Conservation (phyloP, 2,888 invertebrate species). For the Ophraella communa region DNA sequence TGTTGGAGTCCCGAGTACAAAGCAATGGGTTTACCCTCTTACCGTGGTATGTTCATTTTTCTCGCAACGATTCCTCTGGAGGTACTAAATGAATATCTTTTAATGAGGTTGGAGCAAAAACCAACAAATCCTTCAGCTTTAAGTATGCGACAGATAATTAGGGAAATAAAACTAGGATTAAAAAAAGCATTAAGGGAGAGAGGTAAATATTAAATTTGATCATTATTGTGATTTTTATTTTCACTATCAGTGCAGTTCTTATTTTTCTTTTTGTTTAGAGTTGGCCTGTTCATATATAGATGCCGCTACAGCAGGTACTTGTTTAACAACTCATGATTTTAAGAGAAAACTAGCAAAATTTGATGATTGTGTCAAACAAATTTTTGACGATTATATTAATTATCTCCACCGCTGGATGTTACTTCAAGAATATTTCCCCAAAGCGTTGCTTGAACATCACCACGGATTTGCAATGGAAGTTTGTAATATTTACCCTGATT, state of each 20-base stretch:
- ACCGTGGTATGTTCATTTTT: constrained; percentile 84
- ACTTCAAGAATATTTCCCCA: constrained; percentile 70
- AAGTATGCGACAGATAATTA: constrained; percentile 79
- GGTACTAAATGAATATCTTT: constrained; percentile 90
- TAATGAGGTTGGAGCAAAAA: constrained; percentile 82
- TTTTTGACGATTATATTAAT: constrained; percentile 78
- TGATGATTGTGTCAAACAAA: constrained; percentile 70
- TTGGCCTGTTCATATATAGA: constrained; percentile 26
- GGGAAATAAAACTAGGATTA: constrained; percentile 87
- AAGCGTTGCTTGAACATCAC: constrained; percentile 83
- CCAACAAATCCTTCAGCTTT: constrained; percentile 84
- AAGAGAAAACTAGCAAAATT: constrained; percentile 72
- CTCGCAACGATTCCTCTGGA: constrained; percentile 86
- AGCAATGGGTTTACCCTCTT: constrained; percentile 83
- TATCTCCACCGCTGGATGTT: constrained; percentile 86
- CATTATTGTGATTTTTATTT: background rate
- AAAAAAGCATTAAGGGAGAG: constrained; percentile 83
- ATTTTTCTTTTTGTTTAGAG: constrained; percentile 10
- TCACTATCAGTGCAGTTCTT: background rate
- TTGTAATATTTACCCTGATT: constrained; percentile 77
- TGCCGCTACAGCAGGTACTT: constrained; percentile 59
- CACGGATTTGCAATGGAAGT: constrained; percentile 86
- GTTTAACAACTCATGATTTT: constrained; percentile 61
- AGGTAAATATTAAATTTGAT: constrained; percentile 13
- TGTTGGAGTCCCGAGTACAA: constrained; percentile 79